Evolutionary conservation across 2,888 invertebrate species (phyloP).

Genomic region (Salpingus planirostris): DNA sequence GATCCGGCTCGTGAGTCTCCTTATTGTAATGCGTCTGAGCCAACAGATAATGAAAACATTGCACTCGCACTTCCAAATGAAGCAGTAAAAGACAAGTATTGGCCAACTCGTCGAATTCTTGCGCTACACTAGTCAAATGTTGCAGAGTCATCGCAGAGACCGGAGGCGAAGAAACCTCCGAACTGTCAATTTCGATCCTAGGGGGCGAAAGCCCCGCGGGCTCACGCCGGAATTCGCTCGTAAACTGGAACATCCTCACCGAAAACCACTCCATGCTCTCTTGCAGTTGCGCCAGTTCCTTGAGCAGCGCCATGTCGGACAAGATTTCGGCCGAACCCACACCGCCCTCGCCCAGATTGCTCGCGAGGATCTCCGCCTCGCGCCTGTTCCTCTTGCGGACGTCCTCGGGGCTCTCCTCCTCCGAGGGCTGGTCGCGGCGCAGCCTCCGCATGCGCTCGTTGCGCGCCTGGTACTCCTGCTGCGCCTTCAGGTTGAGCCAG

Average conservation of each 20-base stretch:
- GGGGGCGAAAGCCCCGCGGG: constrained; percentile 35
- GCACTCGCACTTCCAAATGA: constrained; percentile 89
- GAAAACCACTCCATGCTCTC: constrained; percentile 89
- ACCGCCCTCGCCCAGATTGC: constrained; percentile 77
- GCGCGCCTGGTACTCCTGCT: constrained; percentile 38
- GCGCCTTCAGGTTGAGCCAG: constrained; percentile 58
- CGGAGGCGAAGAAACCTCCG: constrained; percentile 29
- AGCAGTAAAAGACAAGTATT: constrained; percentile 85
- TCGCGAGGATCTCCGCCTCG: constrained; percentile 88
- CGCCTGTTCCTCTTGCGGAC: constrained; percentile 69
- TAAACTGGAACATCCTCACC: constrained; percentile 53
- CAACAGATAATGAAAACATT: constrained; percentile 87
- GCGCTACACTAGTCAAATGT: constrained; percentile 60
- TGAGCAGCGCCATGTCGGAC: constrained; percentile 71
- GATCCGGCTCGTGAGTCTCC: constrained; percentile 69
- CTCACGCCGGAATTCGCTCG: constrained; percentile 49
- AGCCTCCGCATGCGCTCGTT: constrained; percentile 34
- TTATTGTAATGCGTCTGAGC: constrained; percentile 46
- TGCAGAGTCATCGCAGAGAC: constrained; percentile 53
- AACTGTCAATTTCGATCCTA: constrained; percentile 33
- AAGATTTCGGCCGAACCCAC: constrained; percentile 79
- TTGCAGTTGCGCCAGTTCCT: constrained; percentile 79
- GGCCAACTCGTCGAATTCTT: constrained; percentile 79
- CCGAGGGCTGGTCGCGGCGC: constrained; percentile 47
- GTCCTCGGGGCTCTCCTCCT: constrained; percentile 72